Percentiles rank a stretch among this genome's conserved stretches.
Conservation (phyloP, 2,888 invertebrate species). For the Embidobia sp. region DNA sequence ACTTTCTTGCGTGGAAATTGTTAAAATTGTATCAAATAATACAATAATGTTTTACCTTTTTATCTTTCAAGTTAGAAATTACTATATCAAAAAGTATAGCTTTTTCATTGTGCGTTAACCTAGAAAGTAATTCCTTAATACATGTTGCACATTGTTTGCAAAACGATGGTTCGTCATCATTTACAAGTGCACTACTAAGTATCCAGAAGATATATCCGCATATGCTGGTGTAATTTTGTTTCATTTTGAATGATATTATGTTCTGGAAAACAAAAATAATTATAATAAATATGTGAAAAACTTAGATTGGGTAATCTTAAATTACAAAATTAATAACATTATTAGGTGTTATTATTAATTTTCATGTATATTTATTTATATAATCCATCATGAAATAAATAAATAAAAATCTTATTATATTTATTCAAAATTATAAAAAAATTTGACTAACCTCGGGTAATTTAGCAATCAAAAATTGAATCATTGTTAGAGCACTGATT, state of each 20-base stretch:
- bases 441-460: constrained; percentile 87
- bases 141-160: constrained; percentile 88
- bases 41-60: constrained; percentile 81
- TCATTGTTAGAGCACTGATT: constrained; percentile 92
- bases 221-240: too few species aligned
- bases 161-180: constrained; percentile 91
- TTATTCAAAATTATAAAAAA: constrained; percentile 32
- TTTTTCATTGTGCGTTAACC: constrained; percentile 83
- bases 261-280: neutral
- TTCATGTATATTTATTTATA: too few species aligned
- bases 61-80: constrained; percentile 86
- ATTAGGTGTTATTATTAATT: too few species aligned
- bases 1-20: constrained; percentile 84
- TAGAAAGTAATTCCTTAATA: constrained; percentile 86
- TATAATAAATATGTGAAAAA: too few species aligned
- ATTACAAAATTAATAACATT: constrained; percentile 27
- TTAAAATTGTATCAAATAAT: neutral
- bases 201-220: constrained; percentile 86
- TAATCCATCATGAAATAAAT: too few species aligned
- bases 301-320: too few species aligned
- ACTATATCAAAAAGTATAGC: constrained; percentile 88
- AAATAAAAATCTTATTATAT: too few species aligned
- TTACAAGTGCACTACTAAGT: constrained; percentile 89
- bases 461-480: constrained; percentile 89
- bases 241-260: neutral